These are phyloP conservation scores for Brachyalestes nurse DNA, from an alignment of 2,797 vertebrate species.

Conservation along the genomic window DNA sequence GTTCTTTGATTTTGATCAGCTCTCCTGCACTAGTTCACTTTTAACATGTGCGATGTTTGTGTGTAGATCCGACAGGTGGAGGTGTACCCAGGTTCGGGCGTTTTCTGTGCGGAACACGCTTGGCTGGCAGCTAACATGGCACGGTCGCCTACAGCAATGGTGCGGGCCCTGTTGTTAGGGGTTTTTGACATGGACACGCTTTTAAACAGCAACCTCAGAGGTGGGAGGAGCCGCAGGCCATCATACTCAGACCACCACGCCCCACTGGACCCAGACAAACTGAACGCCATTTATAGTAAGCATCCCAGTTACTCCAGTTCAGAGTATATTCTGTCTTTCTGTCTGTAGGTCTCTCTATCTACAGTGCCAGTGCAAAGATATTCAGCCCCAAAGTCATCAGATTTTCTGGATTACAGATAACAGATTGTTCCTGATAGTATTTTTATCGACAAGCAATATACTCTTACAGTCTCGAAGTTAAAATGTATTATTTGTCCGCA, in stretches of 20 bases:
- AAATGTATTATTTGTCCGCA: no score
- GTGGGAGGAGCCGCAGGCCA: conserved; percentile 65
- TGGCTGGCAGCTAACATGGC: conserved; percentile 69
- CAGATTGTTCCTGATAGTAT: no score
- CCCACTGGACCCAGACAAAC: conserved; percentile 66
- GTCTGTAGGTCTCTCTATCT: no score
- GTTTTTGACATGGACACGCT: conserved; percentile 73
- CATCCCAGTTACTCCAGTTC: background rate
- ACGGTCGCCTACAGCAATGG: conserved; percentile 70
- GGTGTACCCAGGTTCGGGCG: conserved; percentile 68
- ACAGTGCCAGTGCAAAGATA: no score
- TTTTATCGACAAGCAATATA: no score
- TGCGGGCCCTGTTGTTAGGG: conserved; percentile 65
- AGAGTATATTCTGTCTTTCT: background rate
- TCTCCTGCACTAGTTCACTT: background rate
- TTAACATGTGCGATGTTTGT: conserved; percentile 31
- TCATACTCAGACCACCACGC: conserved; percentile 65
- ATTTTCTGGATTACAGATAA: no score
- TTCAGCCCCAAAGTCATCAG: no score
- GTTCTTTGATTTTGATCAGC: conserved; percentile 6
- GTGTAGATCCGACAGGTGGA: conserved; percentile 61
- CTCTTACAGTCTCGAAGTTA: no score
- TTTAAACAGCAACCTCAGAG: conserved; percentile 71
- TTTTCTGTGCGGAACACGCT: conserved; percentile 65
- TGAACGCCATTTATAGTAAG: conserved; percentile 72